Evolutionary conservation across 2,888 invertebrate species (phyloP).

Genomic region (Dendrolimus houi): DNA sequence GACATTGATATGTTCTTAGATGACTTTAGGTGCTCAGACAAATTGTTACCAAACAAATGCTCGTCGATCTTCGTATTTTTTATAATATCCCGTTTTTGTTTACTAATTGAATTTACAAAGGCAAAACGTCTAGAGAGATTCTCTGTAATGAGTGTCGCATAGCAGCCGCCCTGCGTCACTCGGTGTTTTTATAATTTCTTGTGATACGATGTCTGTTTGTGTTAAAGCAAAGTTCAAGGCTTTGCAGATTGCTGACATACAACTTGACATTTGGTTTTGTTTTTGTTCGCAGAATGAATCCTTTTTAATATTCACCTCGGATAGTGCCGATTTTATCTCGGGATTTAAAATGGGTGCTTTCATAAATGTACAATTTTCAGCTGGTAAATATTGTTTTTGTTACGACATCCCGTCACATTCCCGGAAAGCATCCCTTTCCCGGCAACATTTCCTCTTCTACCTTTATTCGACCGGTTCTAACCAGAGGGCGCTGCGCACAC

Average conservation of each 20-base stretch:
- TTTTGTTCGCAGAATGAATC: slow-evolving; percentile 1
- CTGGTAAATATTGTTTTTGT: slow-evolving; percentile 9
- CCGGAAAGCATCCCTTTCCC: too few species aligned
- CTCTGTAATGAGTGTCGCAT: slow-evolving; percentile 10
- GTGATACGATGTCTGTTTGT: too few species aligned
- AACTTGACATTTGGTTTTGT: too few species aligned
- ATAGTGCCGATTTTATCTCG: slow-evolving; percentile 11
- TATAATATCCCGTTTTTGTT: not conserved
- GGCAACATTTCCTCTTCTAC: too few species aligned
- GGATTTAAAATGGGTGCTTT: slow-evolving; percentile 11
- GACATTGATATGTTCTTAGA: too few species aligned
- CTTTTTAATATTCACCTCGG: slow-evolving; percentile 8
- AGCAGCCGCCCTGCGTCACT: slow-evolving; percentile 13
- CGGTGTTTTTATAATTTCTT: not conserved
- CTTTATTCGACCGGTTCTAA: too few species aligned
- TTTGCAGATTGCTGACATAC: too few species aligned
- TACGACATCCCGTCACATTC: too few species aligned
- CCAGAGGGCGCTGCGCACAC: too few species aligned
- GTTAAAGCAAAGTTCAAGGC: too few species aligned
- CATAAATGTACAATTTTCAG: slow-evolving; percentile 11
- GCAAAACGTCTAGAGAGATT: slow-evolving; percentile 7
- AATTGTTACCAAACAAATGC: too few species aligned
- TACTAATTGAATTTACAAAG: slow-evolving; percentile 3
- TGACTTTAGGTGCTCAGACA: too few species aligned
- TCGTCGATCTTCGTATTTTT: slow-evolving; percentile 3